Base-by-base conservation (phyloP, 2,113 vertebrate species). In the Pristiophorus japonicus region DNA sequence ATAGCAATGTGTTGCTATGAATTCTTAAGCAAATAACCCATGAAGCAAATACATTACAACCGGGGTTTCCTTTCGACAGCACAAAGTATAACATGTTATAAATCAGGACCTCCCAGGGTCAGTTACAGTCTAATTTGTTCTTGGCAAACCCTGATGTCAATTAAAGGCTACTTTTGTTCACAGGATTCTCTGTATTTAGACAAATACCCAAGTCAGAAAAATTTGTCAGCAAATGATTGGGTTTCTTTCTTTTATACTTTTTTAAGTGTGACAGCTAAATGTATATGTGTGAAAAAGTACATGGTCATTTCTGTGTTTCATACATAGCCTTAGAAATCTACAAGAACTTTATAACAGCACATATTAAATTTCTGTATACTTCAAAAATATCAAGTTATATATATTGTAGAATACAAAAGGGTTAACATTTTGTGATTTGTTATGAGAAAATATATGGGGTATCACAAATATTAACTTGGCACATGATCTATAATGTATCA, bases 401-500 rank as follows among this genome's bases (percentile, higher is more conserved):
- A 55, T 45, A n/a, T 55, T n/a, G n/a, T n/a, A n/a, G n/a, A n/a
- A 27, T 55, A 55, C 85, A 88, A 88, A 47, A 59, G 20, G 4
- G 4, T n/a, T n/a, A 27, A 90, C 34, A 90, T 90, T 34, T 62
- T 63, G 59, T 38, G 34, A 12, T 63, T 38, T 63, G 18, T 2
- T 62, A 20, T 63, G 88, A 63, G 88, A 63, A 91, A 91, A 91
- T 90, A 62, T 34, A 63, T 45, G 62, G 88, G 18, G 22, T 92
- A 63, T 92, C n/a, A 20, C 12, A 63, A 38, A 63, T 92, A 22
- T 38, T 38, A 22, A 92, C 3, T 92, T n/a, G 18, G 34, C 55
- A 62, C 62, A 38, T 63, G 88, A 65, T 92, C 88, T n/a, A 63
- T 38, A 38, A 38, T 92, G 34, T 0, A 96, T 98, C 97, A 98